Conservation (phyloP, 2,113 vertebrate species). For the Dicerorhinus sumatrensis region DNA sequence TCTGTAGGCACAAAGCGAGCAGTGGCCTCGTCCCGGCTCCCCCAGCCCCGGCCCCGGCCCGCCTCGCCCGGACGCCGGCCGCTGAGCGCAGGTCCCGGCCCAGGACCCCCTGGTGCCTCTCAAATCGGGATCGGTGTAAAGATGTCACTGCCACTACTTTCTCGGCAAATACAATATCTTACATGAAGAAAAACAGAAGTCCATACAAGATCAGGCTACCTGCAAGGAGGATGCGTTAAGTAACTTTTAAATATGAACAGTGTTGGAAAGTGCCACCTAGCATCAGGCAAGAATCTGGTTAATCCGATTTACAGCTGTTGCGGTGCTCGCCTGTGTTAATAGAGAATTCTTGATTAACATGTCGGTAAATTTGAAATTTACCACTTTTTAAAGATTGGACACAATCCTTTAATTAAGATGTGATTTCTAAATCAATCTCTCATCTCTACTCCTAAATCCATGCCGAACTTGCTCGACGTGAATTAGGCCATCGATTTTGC, state of each 20-base stretch:
- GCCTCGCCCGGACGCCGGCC: not conserved
- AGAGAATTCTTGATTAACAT: not conserved
- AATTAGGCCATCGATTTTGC: slow-evolving; percentile 8
- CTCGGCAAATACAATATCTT: not conserved
- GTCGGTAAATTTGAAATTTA: not conserved
- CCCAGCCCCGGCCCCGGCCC: not conserved
- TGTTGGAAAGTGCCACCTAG: not conserved
- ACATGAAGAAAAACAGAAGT: not conserved
- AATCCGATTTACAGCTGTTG: not conserved
- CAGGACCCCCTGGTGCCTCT: not conserved
- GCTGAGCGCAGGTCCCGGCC: not conserved
- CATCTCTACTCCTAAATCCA: slow-evolving; percentile 15
- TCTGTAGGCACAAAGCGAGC: slow-evolving; percentile 86
- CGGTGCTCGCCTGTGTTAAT: not conserved
- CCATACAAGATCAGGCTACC: not conserved
- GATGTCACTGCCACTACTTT: not conserved
- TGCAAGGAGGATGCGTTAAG: not conserved
- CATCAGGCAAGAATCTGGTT: not conserved
- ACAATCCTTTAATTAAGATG: not conserved
- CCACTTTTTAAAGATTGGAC: not conserved
- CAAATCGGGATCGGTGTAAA: not conserved
- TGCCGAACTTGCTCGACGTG: slow-evolving; percentile 49
- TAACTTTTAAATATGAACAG: not conserved
- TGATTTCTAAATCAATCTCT: not conserved
- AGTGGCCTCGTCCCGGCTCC: not conserved